A percentile compares a stretch with the other conserved stretches of the same genome.
phyloP scores from a whole-genome alignment of 2,888 invertebrate species.

The Drosophila neotestacea region DNA sequence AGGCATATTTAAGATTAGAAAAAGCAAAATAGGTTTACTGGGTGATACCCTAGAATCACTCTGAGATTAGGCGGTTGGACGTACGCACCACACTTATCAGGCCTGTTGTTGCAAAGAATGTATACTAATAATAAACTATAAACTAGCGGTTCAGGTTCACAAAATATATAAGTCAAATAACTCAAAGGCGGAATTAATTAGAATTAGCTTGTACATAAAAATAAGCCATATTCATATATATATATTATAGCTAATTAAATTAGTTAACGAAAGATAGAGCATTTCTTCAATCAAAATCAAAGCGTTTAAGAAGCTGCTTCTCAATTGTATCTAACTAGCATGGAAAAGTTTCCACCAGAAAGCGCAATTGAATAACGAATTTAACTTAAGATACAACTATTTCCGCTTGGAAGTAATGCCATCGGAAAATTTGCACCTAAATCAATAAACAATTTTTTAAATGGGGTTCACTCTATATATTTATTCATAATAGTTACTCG shows the following conservation, averaged over 20 bases:
- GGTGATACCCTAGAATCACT: not conserved
- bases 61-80: not conserved
- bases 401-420: conserved; percentile 1
- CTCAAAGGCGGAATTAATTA: no score
- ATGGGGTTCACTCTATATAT: conserved; percentile 21
- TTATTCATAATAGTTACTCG: not conserved
- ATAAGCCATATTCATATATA: no score
- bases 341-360: conserved; percentile 23
- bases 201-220: no score
- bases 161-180: no score
- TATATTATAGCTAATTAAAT: no score
- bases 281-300: not conserved
- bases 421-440: not conserved
- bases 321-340: not conserved
- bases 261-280: no score
- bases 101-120: no score
- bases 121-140: no score
- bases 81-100: no score
- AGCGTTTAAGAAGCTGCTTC: not conserved
- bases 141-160: no score
- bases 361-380: conserved; percentile 5
- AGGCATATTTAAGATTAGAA: not conserved
- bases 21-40: not conserved
- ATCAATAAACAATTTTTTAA: conserved; percentile 4
- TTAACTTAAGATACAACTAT: not conserved